Conservation (phyloP, 2,888 invertebrate genomes). For the Tenthredo distinguenda region DNA sequence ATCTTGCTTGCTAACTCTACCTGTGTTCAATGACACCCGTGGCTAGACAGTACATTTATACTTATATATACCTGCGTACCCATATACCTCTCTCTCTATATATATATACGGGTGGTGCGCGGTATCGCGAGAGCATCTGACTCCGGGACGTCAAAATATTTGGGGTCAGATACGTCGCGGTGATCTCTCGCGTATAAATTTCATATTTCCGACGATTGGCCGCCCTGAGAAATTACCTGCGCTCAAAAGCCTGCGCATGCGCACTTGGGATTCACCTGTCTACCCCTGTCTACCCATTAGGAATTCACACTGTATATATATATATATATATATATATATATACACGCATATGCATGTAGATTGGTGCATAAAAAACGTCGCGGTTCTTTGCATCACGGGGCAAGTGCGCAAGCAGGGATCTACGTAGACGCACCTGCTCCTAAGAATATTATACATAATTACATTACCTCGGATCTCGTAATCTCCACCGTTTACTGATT, state of each 20-base stretch:
- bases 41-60: background rate
- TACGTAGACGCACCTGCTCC: constrained; percentile 19
- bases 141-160: no score
- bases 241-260: no score
- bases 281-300: no score
- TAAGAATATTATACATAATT: constrained; percentile 36
- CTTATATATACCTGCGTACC: background rate
- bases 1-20: background rate
- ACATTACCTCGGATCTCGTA: constrained; percentile 25
- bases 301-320: no score
- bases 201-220: no score
- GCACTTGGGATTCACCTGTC: no score
- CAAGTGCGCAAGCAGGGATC: background rate
- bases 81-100: background rate
- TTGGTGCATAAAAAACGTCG: background rate
- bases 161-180: no score
- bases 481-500: constrained; percentile 40
- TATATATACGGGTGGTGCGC: background rate
- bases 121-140: no score
- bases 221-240: background rate
- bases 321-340: background rate
- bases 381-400: background rate
- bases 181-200: no score
- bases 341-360: background rate
- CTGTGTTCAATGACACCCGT: constrained; percentile 1